Evolutionary conservation across 1,140 invertebrate species (phyloP).

Genomic region (Maconellicoccus hirsutus): DNA sequence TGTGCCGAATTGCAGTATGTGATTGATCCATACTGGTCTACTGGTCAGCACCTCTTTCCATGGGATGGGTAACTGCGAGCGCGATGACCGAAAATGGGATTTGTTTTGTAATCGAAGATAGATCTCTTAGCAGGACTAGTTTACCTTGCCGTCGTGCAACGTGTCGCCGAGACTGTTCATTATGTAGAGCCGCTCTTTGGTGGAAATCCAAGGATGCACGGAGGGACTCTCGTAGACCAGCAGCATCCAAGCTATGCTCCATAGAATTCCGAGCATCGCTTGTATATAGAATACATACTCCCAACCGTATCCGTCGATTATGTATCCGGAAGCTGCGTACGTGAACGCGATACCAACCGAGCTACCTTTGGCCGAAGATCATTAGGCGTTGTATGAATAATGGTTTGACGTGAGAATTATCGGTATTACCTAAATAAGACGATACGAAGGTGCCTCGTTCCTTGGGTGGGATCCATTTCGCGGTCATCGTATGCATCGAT

Average conservation of each 20-base stretch:
- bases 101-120: neutral
- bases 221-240: slow-evolving; percentile 63
- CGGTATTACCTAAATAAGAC: slow-evolving; percentile 50
- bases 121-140: neutral
- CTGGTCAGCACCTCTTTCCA: slow-evolving; percentile 63
- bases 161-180: slow-evolving; percentile 40
- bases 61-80: slow-evolving; percentile 44
- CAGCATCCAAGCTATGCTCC: slow-evolving; percentile 65
- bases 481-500: slow-evolving; percentile 65
- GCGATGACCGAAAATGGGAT: neutral
- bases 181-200: slow-evolving; percentile 50
- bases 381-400: slow-evolving; percentile 15
- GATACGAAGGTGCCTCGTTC: slow-evolving; percentile 64
- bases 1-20: slow-evolving; percentile 62
- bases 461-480: slow-evolving; percentile 69
- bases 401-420: slow-evolving; percentile 28
- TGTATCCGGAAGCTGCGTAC: slow-evolving; percentile 52
- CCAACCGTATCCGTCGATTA: slow-evolving; percentile 56
- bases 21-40: slow-evolving; percentile 61
- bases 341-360: slow-evolving; percentile 56
- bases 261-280: slow-evolving; percentile 53
- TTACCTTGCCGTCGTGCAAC: neutral
- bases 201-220: slow-evolving; percentile 62
- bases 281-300: slow-evolving; percentile 59
- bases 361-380: slow-evolving; percentile 39